Conservation (phyloP, 2,888 invertebrate species). For the Carabus problematicus region DNA sequence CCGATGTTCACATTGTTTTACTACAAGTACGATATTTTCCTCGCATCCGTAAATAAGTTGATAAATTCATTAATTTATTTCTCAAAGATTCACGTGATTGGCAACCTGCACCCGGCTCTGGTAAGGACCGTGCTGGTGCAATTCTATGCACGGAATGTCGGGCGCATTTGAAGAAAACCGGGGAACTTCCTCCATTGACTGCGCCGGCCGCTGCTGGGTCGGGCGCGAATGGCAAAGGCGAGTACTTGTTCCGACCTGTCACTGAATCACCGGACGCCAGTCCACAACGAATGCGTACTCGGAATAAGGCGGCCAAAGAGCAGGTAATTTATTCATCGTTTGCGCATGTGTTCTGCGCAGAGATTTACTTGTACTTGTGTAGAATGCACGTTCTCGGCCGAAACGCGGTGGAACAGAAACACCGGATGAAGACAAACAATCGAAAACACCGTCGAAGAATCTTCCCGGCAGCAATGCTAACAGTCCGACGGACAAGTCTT, state of each 20-base stretch:
- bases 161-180: conserved; percentile 77
- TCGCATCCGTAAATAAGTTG: conserved; percentile 6
- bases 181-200: conserved; percentile 70
- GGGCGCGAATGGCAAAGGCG: conserved; percentile 33
- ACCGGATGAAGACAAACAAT: conserved; percentile 53
- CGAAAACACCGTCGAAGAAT: conserved; percentile 64
- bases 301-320: conserved; percentile 83
- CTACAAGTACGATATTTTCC: conserved; percentile 65
- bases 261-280: conserved; percentile 77
- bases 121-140: conserved; percentile 68
- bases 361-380: conserved; percentile 33
- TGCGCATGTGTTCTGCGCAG: too few relatives aligned
- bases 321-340: conserved; percentile 58
- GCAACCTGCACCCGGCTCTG: conserved; percentile 66
- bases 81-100: conserved; percentile 71
- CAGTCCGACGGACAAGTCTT: conserved; percentile 50
- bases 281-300: conserved; percentile 88
- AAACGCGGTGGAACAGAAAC: conserved; percentile 68
- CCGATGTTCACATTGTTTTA: conserved; percentile 77
- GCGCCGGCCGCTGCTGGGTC: conserved; percentile 55
- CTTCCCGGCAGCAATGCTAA: conserved; percentile 42
- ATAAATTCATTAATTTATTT: too few relatives aligned
- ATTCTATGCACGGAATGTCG: conserved; percentile 80
- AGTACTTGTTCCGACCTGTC: conserved; percentile 49
- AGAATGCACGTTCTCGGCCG: conserved; percentile 59